Conservation (phyloP, 2,113 vertebrate species). For the Urocynchramus pylzowi region DNA sequence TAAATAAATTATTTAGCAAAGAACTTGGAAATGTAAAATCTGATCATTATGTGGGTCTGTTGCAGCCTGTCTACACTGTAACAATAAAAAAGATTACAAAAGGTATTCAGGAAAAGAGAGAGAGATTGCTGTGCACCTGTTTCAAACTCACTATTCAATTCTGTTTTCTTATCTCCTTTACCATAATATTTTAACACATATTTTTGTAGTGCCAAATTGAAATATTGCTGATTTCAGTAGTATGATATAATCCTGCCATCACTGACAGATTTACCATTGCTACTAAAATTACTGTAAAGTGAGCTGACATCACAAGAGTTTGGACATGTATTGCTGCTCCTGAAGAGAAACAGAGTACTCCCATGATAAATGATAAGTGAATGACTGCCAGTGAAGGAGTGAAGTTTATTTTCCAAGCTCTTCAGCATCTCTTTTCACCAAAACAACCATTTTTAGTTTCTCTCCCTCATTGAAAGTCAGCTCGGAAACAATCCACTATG, state of each 20-base stretch:
- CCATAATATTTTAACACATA: constrained; percentile 30
- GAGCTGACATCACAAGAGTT: not conserved
- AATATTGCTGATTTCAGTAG: constrained; percentile 5
- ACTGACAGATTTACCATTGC: not conserved
- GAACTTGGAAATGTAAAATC: constrained; percentile 42
- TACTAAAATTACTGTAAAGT: constrained; percentile 1
- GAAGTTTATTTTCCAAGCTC: not conserved
- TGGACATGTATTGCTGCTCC: not conserved
- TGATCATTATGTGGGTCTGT: constrained; percentile 1
- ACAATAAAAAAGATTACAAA: constrained; percentile 44
- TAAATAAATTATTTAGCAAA: constrained; percentile 43
- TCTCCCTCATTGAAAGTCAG: not conserved
- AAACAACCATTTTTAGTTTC: not conserved
- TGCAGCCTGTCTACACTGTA: not conserved
- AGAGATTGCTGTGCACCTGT: not conserved
- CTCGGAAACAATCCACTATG: not conserved
- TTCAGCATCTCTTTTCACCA: not conserved
- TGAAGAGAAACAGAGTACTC: not conserved
- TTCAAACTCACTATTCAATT: not conserved
- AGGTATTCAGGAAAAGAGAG: not conserved
- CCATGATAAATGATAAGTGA: not conserved
- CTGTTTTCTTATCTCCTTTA: constrained; percentile 34
- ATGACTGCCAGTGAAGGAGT: not conserved
- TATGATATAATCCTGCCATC: not conserved
- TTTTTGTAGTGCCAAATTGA: constrained; percentile 8